Percentiles rank a stretch among this genome's conserved stretches.
phyloP scores from a whole-genome alignment of 2,113 vertebrate species.

The Cyprinodon tularosa region DNA sequence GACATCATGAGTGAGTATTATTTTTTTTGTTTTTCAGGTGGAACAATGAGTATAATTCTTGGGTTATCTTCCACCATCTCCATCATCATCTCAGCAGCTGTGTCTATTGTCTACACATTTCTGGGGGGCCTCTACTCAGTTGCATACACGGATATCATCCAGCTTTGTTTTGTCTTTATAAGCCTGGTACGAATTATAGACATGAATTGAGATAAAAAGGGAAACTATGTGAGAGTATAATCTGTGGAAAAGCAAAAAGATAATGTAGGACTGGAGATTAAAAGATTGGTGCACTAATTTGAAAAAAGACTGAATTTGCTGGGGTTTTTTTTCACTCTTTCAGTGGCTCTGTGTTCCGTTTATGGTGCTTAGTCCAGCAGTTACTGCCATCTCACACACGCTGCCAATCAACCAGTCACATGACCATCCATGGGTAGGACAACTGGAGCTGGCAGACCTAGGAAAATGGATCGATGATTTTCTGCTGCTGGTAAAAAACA shows the following conservation, averaged over 20 bases:
- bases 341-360: conserved; percentile 82
- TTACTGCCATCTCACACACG: conserved; percentile 61
- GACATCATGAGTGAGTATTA: background rate
- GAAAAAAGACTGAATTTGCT: background rate
- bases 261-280: background rate
- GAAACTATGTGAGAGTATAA: background rate
- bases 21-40: conserved; percentile 62
- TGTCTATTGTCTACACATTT: conserved; percentile 78
- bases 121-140: conserved; percentile 84
- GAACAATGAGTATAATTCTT: conserved; percentile 81
- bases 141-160: conserved; percentile 84
- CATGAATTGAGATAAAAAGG: background rate
- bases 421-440: conserved; percentile 33
- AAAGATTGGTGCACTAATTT: background rate
- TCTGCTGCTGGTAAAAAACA: conserved; percentile 73
- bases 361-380: conserved; percentile 74
- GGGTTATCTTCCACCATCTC: conserved; percentile 71
- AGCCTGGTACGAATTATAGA: conserved; percentile 78
- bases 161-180: conserved; percentile 78
- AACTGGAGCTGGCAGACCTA: conserved; percentile 55
- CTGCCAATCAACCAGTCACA: conserved; percentile 42
- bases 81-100: conserved; percentile 79
- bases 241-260: too few species aligned
- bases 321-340: conserved; percentile 20
- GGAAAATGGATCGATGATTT: conserved; percentile 80